Base-by-base conservation (phyloP, 2,888 invertebrate genomes). In the Bombylius major region DNA sequence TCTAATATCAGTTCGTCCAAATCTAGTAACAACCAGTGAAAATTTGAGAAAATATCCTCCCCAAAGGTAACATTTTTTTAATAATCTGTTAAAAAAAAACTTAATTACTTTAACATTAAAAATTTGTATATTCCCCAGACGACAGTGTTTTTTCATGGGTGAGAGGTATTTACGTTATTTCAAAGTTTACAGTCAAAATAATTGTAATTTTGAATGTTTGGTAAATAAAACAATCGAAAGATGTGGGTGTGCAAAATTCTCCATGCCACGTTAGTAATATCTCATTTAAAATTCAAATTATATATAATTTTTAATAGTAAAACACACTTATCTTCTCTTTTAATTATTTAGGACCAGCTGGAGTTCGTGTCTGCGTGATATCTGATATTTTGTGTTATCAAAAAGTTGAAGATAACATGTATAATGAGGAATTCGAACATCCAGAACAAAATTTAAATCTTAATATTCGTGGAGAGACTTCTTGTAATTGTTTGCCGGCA, bases 171-270 rank as follows among this genome's bases (percentile, higher is more conserved):
- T 86, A 53, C 75, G 75, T 46, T 86, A 78, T 67, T 87, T 80
- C 67, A 80, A 81, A 69, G 78, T 81, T 51, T 87, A 87, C 70
- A 85, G 85, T 0, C 86, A 87, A 69, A 78, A 80, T 56, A 86
- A 86, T 68, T 87, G 86, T 65, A 82, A 86, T 64, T 77, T 85
- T 64, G 87, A 87, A 70, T 87, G 86, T 63, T 70, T 85, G 55
- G 77, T 85, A 2, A 86, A 86, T 70, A 83, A 78, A 61, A 86
- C 86, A 0, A 69, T 78, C 52, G 66, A 69, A 5, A 72, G 73
- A 60, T 87, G 86, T 66, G 80, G 78, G 5, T 87, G 87, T 65
- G 84, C 84, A 4, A 82, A 82, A 63, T 84, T 83, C 63, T 82
- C 84, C 56, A 84, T 86, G 84, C 86, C 86, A 50, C 66, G 72